Conservation (phyloP, 2,797 vertebrate species). For the Aselliscus stoliczkanus region DNA sequence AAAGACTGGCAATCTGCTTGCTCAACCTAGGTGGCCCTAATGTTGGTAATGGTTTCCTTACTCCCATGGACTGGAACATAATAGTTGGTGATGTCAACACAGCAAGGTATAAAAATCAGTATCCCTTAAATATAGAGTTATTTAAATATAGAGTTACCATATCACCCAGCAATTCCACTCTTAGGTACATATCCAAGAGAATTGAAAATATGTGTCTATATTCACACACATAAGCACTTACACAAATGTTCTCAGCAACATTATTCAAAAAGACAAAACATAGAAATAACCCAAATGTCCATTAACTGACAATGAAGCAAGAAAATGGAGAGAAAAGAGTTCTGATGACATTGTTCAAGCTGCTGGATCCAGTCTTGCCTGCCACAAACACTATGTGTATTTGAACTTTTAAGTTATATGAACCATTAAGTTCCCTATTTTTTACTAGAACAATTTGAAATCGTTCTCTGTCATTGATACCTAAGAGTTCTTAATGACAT, state of each 20-base stretch:
- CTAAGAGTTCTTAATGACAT: neutral
- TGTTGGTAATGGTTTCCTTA: neutral
- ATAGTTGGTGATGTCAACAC: neutral
- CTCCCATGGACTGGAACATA: neutral
- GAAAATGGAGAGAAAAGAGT: neutral
- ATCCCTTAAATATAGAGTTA: neutral
- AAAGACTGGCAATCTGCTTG: neutral
- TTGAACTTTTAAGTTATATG: neutral
- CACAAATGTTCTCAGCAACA: neutral
- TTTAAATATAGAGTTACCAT: neutral
- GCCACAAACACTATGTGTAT: neutral
- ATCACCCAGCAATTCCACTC: neutral
- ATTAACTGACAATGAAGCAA: neutral
- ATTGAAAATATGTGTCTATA: neutral
- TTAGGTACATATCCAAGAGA: neutral
- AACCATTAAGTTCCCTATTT: neutral
- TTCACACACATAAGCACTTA: neutral
- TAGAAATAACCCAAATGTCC: neutral
- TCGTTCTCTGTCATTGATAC: neutral
- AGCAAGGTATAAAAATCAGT: neutral
- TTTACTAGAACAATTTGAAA: neutral
- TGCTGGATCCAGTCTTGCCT: neutral
- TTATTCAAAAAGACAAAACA: neutral
- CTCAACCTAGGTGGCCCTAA: neutral
- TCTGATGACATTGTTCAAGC: neutral